Conservation (phyloP, 2,888 invertebrate species). For the Protula sp. region DNA sequence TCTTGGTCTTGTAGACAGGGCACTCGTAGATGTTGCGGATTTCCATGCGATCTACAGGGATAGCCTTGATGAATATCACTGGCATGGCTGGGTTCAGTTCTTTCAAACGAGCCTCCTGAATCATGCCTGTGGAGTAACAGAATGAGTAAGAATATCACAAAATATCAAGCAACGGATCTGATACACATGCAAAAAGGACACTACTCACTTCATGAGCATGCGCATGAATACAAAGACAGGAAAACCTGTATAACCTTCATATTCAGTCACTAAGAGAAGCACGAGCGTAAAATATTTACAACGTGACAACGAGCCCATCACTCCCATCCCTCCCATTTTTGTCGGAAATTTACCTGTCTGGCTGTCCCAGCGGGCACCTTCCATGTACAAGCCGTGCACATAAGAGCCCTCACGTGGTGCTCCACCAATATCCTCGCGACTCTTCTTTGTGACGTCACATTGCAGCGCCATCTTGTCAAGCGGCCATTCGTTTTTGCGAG, state of each 20-base stretch:
- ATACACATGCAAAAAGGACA: too few relatives aligned
- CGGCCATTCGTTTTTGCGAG: slow-evolving; percentile 84
- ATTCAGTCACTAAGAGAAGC: too few relatives aligned
- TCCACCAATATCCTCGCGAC: slow-evolving; percentile 81
- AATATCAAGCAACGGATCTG: too few relatives aligned
- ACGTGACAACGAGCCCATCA: too few relatives aligned
- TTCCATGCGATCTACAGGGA: slow-evolving; percentile 85
- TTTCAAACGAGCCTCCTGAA: slow-evolving; percentile 84
- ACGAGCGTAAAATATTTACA: too few relatives aligned
- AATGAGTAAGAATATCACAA: too few relatives aligned
- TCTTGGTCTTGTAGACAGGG: slow-evolving; percentile 90
- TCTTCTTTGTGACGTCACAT: slow-evolving; percentile 94
- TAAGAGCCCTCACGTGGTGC: slow-evolving; percentile 83
- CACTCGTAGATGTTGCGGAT: slow-evolving; percentile 90
- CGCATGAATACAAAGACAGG: too few relatives aligned
- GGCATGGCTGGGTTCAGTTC: slow-evolving; percentile 91
- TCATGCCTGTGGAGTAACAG: too few relatives aligned
- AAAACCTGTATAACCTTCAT: too few relatives aligned
- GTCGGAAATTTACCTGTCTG: too few relatives aligned
- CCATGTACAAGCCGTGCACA: slow-evolving; percentile 84
- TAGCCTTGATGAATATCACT: slow-evolving; percentile 79
- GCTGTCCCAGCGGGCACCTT: slow-evolving; percentile 90
- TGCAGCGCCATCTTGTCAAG: slow-evolving; percentile 86
- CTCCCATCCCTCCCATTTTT: too few relatives aligned
- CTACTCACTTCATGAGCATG: too few relatives aligned